Conservation (phyloP, 2,113 vertebrate genomes). For the Tyrannus savana region DNA sequence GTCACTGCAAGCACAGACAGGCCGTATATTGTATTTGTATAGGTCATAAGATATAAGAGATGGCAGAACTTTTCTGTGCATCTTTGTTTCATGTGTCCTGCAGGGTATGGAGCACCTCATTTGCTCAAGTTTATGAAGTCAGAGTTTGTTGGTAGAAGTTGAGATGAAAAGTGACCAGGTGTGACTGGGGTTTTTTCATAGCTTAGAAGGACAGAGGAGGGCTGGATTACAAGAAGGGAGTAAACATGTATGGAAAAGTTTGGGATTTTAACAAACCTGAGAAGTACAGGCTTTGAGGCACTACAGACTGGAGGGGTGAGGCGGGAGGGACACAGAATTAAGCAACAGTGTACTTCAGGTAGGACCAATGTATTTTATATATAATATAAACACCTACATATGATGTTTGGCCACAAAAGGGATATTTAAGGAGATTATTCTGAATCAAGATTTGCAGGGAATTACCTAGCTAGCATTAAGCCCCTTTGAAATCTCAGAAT, state of each 20-base stretch:
- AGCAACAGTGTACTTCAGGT: background rate
- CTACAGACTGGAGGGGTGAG: background rate
- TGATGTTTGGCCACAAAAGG: background rate
- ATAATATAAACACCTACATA: background rate
- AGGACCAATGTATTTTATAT: background rate
- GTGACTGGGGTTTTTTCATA: background rate
- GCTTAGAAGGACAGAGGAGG: background rate
- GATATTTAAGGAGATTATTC: background rate
- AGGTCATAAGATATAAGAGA: accelerated
- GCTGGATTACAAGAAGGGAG: background rate
- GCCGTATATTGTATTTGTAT: accelerated
- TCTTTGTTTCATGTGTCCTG: background rate
- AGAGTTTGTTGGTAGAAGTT: background rate
- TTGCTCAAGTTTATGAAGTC: background rate
- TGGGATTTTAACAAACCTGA: background rate
- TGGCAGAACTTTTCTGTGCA: background rate
- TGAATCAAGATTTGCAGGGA: background rate
- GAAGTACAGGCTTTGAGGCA: background rate
- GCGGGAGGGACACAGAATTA: no score
- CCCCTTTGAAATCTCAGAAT: background rate
- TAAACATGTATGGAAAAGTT: background rate
- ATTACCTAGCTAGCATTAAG: background rate
- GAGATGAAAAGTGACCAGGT: background rate
- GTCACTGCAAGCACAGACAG: background rate
- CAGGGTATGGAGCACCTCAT: background rate